These are phyloP conservation scores for Tapirus terrestris DNA, from an alignment of 2,113 vertebrate species.

Conservation along the genomic window DNA sequence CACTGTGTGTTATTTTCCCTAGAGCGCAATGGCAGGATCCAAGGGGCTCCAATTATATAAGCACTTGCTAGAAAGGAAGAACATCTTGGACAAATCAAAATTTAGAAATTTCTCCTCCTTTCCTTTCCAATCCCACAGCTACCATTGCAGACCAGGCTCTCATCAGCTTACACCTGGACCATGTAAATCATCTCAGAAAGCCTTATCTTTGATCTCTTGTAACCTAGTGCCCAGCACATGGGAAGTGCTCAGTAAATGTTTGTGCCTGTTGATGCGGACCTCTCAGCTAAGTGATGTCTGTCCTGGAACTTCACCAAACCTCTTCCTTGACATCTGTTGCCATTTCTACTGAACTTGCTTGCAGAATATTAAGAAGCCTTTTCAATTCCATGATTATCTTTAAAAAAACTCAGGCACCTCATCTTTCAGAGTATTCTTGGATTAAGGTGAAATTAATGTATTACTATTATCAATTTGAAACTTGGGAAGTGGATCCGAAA, in stretches of 20 bases:
- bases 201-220: not conserved
- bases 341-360: not conserved
- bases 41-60: not conserved
- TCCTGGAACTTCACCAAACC: not conserved
- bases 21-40: not conserved
- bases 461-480: not conserved
- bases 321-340: not conserved
- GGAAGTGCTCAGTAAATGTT: not conserved
- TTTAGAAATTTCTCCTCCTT: not conserved
- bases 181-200: not conserved
- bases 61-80: not conserved
- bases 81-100: not conserved
- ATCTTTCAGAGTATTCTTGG: not conserved
- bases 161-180: not conserved
- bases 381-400: not conserved
- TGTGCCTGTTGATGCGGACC: not conserved
- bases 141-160: not conserved
- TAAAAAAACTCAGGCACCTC: not conserved
- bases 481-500: not conserved
- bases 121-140: not conserved
- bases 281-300: not conserved
- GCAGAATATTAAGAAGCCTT: not conserved
- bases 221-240: not conserved
- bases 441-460: not conserved
- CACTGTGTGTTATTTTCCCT: not conserved